A percentile compares a stretch with the other conserved stretches of the same genome.
These are phyloP conservation scores for Pocota personata DNA, from an alignment of 2,888 invertebrate species.

Conservation along the genomic window DNA sequence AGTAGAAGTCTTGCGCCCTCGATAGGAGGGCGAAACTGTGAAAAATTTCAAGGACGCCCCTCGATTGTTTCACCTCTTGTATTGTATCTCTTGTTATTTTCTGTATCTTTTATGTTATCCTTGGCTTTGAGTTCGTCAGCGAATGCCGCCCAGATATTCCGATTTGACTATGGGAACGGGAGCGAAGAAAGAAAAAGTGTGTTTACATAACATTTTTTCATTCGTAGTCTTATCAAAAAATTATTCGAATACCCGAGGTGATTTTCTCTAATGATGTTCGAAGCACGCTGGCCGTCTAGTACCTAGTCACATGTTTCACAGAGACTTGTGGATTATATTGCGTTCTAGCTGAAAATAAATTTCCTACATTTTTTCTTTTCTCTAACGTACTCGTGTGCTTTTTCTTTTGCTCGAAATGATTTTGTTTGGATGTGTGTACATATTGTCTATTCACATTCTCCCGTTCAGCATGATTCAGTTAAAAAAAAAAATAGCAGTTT, in stretches of 20 bases:
- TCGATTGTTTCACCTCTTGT: neutral
- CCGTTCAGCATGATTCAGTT: neutral
- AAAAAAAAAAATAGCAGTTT: neutral
- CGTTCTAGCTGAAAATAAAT: conserved; percentile 30
- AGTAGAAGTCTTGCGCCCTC: neutral
- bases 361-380: conserved; percentile 6
- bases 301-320: conserved; percentile 56
- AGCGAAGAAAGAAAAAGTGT: neutral
- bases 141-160: neutral
- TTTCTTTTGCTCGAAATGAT: neutral
- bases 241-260: conserved; percentile 6
- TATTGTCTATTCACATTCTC: neutral
- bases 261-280: neutral
- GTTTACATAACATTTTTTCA: conserved; percentile 66
- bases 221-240: conserved; percentile 49
- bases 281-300: conserved; percentile 21
- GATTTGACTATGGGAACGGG: neutral
- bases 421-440: neutral
- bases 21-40: neutral
- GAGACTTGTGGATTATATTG: conserved; percentile 38
- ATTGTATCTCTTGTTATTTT: neutral
- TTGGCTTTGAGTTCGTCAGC: neutral
- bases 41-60: neutral
- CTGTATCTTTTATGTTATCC: neutral
- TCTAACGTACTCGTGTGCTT: neutral